Conservation (phyloP, 2,113 vertebrate genomes). For the Chelonoidis abingdonii region DNA sequence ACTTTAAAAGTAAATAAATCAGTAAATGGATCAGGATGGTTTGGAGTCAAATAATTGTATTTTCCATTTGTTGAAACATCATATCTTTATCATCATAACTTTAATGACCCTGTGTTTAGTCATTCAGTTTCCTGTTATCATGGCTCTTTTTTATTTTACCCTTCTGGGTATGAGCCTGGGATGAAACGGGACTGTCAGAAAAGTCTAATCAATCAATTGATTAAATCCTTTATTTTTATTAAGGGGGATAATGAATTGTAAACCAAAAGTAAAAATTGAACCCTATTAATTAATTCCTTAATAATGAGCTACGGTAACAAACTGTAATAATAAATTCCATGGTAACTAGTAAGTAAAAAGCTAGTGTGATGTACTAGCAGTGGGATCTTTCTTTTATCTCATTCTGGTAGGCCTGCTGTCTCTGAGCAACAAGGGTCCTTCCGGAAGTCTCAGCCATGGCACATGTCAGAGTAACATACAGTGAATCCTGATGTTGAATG, state of each 20-base stretch:
- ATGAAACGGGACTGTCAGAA: background rate
- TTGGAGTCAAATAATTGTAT: constrained; percentile 1
- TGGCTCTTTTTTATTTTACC: constrained; percentile 22
- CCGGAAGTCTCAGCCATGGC: background rate
- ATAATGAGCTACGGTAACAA: constrained; percentile 22
- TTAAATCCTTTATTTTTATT: constrained; percentile 23
- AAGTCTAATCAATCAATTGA: constrained; percentile 29
- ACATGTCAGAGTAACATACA: background rate
- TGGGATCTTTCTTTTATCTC: background rate
- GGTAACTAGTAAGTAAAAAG: constrained; percentile 10
- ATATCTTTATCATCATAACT: constrained; percentile 11
- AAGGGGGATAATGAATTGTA: background rate
- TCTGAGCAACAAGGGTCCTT: background rate
- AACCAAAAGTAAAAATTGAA: constrained; percentile 5
- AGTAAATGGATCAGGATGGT: constrained; percentile 12
- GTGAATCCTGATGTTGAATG: background rate
- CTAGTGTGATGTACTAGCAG: background rate
- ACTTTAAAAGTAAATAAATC: constrained; percentile 43
- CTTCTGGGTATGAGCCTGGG: background rate
- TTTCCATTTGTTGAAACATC: constrained; percentile 24
- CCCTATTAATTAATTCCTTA: constrained; percentile 14
- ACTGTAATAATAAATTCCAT: background rate
- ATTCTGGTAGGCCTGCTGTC: background rate
- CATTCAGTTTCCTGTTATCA: constrained; percentile 28
- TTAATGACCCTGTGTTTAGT: constrained; percentile 23